These are phyloP conservation scores for Palaemon carinicauda DNA, from an alignment of 1,140 invertebrate species.

Conservation along the genomic window DNA sequence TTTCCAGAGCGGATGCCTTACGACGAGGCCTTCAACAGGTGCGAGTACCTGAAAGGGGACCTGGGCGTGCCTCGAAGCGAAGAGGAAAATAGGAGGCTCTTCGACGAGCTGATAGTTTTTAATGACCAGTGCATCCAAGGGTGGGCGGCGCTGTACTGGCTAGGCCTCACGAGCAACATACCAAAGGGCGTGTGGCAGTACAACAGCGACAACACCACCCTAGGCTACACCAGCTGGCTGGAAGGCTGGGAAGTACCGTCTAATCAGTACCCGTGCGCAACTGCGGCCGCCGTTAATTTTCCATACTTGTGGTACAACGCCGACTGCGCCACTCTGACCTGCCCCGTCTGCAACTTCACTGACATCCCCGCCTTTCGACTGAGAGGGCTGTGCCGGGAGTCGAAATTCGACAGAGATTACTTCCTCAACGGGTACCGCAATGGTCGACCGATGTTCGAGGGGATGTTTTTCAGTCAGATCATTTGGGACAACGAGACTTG, in stretches of 20 bases:
- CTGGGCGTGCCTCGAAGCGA: not conserved
- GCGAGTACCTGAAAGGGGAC: not conserved
- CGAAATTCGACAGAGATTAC: not conserved
- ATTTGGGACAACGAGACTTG: not conserved
- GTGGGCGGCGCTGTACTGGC: not conserved
- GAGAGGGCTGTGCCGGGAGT: not conserved
- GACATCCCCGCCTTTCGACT: not conserved
- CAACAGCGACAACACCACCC: not conserved
- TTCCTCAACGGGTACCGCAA: not conserved
- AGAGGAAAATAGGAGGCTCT: not conserved
- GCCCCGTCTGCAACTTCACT: not conserved
- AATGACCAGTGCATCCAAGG: not conserved
- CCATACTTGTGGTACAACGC: not conserved
- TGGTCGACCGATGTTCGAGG: not conserved
- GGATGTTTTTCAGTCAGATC: not conserved
- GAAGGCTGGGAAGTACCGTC: not conserved
- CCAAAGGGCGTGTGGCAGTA: not conserved
- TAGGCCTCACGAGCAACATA: not conserved
- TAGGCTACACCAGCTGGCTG: not conserved
- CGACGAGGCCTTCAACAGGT: not conserved
- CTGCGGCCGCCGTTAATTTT: not conserved
- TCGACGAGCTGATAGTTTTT: not conserved
- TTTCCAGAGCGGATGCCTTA: not conserved
- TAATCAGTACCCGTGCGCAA: not conserved
- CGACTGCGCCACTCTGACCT: not conserved